phyloP scores from a whole-genome alignment of 2,797 vertebrate genomes.

The Odontamblyopus rebecca region DNA sequence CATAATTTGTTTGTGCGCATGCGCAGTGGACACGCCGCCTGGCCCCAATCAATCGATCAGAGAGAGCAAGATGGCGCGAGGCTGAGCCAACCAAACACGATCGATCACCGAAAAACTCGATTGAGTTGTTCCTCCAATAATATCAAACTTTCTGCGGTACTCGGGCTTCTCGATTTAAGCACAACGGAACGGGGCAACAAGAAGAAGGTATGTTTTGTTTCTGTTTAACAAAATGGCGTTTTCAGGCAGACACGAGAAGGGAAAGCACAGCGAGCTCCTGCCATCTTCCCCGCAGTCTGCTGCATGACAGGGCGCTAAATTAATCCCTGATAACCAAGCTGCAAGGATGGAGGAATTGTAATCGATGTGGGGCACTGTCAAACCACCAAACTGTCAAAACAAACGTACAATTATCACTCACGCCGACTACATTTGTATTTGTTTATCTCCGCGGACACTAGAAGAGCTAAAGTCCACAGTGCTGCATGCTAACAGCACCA shows the following conservation, averaged over 20 bases:
- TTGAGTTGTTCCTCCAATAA: constrained; percentile 53
- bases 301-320: constrained; percentile 76
- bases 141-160: constrained; percentile 18
- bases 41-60: constrained; percentile 87
- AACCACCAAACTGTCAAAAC: constrained; percentile 37
- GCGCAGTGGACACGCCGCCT: constrained; percentile 47
- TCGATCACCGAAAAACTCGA: constrained; percentile 86
- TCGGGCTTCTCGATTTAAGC: neutral
- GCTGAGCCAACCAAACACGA: constrained; percentile 60
- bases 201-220: constrained; percentile 37
- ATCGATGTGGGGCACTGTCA: constrained; percentile 79
- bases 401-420: neutral
- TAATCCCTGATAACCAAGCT: constrained; percentile 80
- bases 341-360: constrained; percentile 78
- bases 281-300: constrained; percentile 70
- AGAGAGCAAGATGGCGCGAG: constrained; percentile 82
- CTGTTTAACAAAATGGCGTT: constrained; percentile 38
- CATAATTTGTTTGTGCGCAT: constrained; percentile 42
- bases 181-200: neutral
- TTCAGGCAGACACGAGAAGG: neutral
- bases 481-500: neutral
- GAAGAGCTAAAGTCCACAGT: neutral
- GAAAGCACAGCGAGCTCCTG: constrained; percentile 55
- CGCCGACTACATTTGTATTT: neutral
- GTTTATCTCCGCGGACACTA: neutral